phyloP scores from a whole-genome alignment of 30 jellyfish, hydroid and myxozoan genomes.

The Pelagia noctiluca region DNA sequence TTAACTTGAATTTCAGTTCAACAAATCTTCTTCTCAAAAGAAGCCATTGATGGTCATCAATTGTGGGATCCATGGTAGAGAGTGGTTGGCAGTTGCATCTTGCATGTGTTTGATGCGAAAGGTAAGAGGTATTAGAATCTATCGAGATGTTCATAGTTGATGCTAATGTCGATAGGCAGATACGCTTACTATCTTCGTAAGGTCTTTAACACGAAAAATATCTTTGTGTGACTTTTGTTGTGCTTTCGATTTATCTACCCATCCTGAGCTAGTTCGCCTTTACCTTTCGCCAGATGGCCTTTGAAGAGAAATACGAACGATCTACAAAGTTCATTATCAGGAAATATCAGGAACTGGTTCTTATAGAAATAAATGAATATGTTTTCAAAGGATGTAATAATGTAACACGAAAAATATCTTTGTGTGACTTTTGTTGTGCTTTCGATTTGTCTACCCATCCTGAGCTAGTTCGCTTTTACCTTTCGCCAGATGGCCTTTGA shows the following conservation, averaged over 20 bases:
- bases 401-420: too few species aligned
- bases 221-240: too few species aligned
- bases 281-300: slow-evolving; percentile 52
- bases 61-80: slow-evolving; percentile 93
- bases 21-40: slow-evolving; percentile 16
- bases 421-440: neutral
- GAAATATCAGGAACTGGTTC: too few species aligned
- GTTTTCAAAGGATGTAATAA: too few species aligned
- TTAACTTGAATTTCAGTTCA: slow-evolving; percentile 18
- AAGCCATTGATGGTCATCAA: slow-evolving; percentile 64
- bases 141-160: neutral
- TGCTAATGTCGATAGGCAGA: neutral
- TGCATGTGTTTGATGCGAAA: slow-evolving; percentile 73
- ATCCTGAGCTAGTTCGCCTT: neutral
- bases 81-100: slow-evolving; percentile 82
- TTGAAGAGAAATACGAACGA: slow-evolving; percentile 70
- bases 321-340: slow-evolving; percentile 50
- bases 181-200: neutral
- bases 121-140: slow-evolving; percentile 60
- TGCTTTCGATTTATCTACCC: neutral
- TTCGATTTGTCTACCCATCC: neutral
- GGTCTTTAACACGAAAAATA: too few species aligned
- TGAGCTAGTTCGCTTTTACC: neutral
- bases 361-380: too few species aligned
- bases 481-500: slow-evolving; percentile 69